phyloP scores from a whole-genome alignment of 2,113 vertebrate genomes.

The Podarcis cretensis region DNA sequence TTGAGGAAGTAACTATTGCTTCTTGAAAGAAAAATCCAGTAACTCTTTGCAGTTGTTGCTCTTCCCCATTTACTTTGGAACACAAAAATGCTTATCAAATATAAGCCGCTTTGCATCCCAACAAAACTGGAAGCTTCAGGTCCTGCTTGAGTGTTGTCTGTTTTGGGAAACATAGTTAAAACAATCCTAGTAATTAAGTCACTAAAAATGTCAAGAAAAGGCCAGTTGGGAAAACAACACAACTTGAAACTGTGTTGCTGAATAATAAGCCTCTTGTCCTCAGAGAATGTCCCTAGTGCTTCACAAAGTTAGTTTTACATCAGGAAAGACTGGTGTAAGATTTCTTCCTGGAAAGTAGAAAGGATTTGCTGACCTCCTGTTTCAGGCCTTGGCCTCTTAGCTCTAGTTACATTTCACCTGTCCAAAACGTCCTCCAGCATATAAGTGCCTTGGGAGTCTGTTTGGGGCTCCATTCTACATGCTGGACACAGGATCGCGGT shows the following conservation, averaged over 20 bases:
- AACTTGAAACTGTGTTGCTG: not conserved
- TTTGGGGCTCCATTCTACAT: not conserved
- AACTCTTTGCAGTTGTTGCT: not conserved
- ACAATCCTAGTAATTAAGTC: not conserved
- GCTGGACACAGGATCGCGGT: not conserved
- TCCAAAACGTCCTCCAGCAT: not conserved
- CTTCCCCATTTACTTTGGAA: not conserved
- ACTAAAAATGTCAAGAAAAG: not conserved
- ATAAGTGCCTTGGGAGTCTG: not conserved
- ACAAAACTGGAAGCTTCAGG: not conserved
- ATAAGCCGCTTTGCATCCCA: not conserved
- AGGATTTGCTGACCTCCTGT: not conserved
- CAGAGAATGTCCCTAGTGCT: not conserved
- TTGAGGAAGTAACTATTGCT: not conserved
- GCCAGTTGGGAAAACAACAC: too few species aligned
- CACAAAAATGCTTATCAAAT: too few species aligned
- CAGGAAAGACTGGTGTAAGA: not conserved
- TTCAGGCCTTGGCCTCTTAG: not conserved
- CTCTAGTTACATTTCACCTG: not conserved
- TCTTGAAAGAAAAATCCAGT: not conserved
- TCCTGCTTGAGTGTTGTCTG: not conserved
- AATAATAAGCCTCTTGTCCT: not conserved
- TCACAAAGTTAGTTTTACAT: not conserved
- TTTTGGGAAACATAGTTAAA: not conserved
- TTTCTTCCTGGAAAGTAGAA: not conserved